Base-by-base conservation (phyloP, 1,140 invertebrate species). In the Holcopasites calliopsidis region DNA sequence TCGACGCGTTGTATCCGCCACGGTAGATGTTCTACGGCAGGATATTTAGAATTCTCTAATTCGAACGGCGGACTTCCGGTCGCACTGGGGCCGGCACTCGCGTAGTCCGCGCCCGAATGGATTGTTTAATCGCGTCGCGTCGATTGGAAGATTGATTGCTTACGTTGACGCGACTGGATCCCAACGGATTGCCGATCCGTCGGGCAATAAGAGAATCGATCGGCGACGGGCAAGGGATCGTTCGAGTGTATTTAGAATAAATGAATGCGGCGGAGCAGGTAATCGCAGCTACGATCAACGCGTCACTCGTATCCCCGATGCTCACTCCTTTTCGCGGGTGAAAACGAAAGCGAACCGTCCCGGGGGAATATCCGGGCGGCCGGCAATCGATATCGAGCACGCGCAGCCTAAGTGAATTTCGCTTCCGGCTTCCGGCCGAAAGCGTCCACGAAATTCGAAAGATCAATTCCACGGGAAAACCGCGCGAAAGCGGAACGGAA, bases 261-360 rank as follows among this genome's bases (percentile, higher is more conserved):
- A n/a, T 35, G 10, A 49, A 40, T 26, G 5, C 8, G 31, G 7
- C 21, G 16, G 13, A 58, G 18, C 8, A 8, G 7, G 10, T 11
- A 64, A 65, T 73, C 60, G 38, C 49, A n/a, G n/a, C n/a, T n/a
- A n/a, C n/a, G 38, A 73, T 65, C 70, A 55, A 73, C 54, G 60
- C 38, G 13, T 33, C 49, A 13, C 21, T 10, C 38, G 13, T 72
- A 52, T 66, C 44, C 35, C 35, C 3, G 18, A n/a, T n/a, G n/a
- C n/a, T 58, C 26, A 35, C 66, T 73, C 21, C 38, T 16, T 16
- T 31, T 55, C 50, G 16, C 70, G n/a, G 49, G 38, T 42, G 71
- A 73, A 73, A 73, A 50, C 40, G 35, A 71, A 71, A 71, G 55
- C 31, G 68, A 58, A 38, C 42, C 42, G 50, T 69, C 52, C 65